These are phyloP conservation scores for Seira musarum DNA, from an alignment of 2,888 invertebrate genomes.

Conservation along the genomic window DNA sequence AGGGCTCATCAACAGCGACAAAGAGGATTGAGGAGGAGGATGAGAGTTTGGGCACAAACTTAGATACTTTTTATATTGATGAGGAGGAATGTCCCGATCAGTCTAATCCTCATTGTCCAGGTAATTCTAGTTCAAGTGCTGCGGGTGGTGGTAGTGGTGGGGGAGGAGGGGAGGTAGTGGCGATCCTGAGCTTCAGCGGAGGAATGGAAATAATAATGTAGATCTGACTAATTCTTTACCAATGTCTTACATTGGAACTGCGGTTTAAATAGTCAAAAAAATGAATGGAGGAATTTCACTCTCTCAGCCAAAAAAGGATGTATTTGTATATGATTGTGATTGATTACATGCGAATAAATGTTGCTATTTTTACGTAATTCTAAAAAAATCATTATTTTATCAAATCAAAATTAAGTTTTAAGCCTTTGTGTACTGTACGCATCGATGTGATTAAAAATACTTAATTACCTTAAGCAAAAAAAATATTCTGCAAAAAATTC, in stretches of 20 bases:
- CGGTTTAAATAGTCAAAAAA: conserved; percentile 47
- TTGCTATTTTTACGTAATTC: background rate
- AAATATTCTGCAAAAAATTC: background rate
- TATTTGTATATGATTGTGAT: background rate
- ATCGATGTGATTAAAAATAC: background rate
- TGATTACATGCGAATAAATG: background rate
- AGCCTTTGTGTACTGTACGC: background rate
- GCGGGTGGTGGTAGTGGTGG: conserved; percentile 24
- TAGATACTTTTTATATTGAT: conserved; percentile 46
- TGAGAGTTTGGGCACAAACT: conserved; percentile 44
- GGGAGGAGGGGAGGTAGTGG: conserved; percentile 22
- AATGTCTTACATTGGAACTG: conserved; percentile 62
- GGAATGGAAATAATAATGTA: conserved; percentile 65
- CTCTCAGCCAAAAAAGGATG: background rate
- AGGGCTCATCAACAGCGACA: conserved; percentile 21
- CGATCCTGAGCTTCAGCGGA: conserved; percentile 39
- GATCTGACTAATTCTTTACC: conserved; percentile 54
- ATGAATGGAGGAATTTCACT: background rate
- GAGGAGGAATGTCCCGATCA: conserved; percentile 46
- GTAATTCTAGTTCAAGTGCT: conserved; percentile 7
- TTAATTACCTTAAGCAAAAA: background rate
- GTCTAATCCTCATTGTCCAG: conserved; percentile 14
- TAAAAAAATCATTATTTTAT: too few relatives aligned
- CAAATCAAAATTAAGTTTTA: background rate
- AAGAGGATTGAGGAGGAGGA: conserved; percentile 20